Conservation (phyloP, 2,113 vertebrate species). For the Planiliza haematocheilus region DNA sequence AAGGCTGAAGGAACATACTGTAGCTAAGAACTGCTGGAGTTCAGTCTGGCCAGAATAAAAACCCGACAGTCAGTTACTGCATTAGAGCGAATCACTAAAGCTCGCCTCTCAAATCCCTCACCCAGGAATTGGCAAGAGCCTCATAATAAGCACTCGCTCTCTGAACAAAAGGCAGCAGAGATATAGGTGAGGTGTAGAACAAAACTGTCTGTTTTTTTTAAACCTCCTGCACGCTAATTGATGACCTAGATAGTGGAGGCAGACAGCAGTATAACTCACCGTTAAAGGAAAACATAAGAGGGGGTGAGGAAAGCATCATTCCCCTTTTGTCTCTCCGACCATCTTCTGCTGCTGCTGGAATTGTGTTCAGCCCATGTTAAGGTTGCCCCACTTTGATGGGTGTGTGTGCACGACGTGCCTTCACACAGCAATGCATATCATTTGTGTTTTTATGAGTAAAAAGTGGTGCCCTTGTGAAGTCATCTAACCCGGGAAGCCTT, state of each 20-base stretch:
- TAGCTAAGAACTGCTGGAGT: conserved; percentile 28
- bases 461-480: conserved; percentile 46
- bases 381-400: conserved; percentile 41
- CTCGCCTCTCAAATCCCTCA: conserved; percentile 62
- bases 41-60: conserved; percentile 37
- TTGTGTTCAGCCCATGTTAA: conserved; percentile 17
- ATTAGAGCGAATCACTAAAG: conserved; percentile 57
- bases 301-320: conserved; percentile 21
- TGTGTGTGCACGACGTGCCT: conserved; percentile 23
- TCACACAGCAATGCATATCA: conserved; percentile 26
- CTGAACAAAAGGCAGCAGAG: conserved; percentile 68
- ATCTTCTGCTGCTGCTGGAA: conserved; percentile 39
- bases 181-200: conserved; percentile 69
- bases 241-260: conserved; percentile 71
- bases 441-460: conserved; percentile 13
- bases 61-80: conserved; percentile 44
- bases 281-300: conserved; percentile 57
- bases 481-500: conserved; percentile 20
- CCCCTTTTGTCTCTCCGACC: conserved; percentile 49
- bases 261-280: conserved; percentile 77
- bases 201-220: conserved; percentile 54
- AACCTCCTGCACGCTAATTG: conserved; percentile 74
- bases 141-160: conserved; percentile 69
- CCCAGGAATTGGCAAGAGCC: conserved; percentile 60
- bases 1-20: conserved; percentile 30